These are phyloP conservation scores for Psilopogon haemacephalus DNA, from an alignment of 2,113 vertebrate species.

Conservation along the genomic window DNA sequence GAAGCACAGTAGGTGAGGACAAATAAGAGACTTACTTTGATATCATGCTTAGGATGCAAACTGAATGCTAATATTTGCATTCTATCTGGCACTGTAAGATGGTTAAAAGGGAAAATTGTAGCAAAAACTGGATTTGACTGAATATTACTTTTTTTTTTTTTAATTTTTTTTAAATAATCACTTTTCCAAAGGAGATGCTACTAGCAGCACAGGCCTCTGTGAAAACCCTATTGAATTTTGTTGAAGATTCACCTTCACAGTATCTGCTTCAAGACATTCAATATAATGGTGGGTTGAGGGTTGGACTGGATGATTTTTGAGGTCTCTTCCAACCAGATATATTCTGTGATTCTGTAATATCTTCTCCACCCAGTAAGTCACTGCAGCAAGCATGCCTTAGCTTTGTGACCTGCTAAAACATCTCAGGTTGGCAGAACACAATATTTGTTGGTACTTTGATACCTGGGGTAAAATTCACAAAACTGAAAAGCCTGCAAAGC, in stretches of 20 bases:
- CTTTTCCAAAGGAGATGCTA: not conserved
- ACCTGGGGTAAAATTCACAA: not conserved
- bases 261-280: not conserved
- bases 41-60: not conserved
- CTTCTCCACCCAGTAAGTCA: not conserved
- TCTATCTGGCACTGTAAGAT: not conserved
- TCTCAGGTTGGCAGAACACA: not conserved
- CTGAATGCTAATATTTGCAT: not conserved
- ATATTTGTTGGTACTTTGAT: not conserved
- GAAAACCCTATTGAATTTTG: not conserved
- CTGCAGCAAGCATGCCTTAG: not conserved
- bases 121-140: not conserved
- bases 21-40: not conserved
- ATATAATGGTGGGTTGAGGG: too few species aligned
- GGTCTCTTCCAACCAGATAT: too few species aligned
- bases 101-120: not conserved
- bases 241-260: not conserved
- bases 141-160: too few species aligned
- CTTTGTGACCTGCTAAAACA: not conserved
- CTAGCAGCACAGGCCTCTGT: not conserved
- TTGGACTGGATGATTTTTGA: too few species aligned
- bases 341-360: too few species aligned
- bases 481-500: not conserved
- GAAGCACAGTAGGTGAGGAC: not conserved
- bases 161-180: too few species aligned